Evolutionary conservation across 2,888 invertebrate genomes (phyloP).

Genomic region (Caenorhabditis japonica): DNA sequence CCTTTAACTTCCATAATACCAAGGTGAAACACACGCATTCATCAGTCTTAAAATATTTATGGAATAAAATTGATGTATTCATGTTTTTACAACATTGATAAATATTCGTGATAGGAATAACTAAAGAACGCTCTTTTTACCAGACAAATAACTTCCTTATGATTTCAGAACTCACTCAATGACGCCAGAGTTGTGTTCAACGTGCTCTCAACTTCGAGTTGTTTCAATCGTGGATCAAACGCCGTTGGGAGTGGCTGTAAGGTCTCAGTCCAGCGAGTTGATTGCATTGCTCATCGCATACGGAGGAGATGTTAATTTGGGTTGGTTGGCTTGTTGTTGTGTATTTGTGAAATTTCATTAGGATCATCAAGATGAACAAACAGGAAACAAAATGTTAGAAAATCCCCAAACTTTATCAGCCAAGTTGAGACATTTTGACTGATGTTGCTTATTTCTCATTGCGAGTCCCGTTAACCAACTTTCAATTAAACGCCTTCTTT

Average conservation of each 20-base stretch:
- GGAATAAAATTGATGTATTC: too few relatives aligned
- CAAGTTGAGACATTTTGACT: constrained; percentile 14
- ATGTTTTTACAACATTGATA: constrained; percentile 8
- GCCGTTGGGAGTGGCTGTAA: constrained; percentile 81
- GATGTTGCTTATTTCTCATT: constrained; percentile 9
- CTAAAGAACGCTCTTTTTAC: neutral
- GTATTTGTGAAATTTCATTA: too few relatives aligned
- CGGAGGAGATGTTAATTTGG: constrained; percentile 80
- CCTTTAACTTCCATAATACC: constrained; percentile 74
- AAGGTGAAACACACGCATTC: constrained; percentile 48
- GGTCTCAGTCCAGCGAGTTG: constrained; percentile 80
- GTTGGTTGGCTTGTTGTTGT: constrained; percentile 60
- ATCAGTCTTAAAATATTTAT: too few relatives aligned
- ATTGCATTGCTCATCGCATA: constrained; percentile 81
- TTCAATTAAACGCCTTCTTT: constrained; percentile 1
- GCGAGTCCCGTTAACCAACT: neutral
- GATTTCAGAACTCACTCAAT: constrained; percentile 71
- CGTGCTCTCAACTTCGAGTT: constrained; percentile 80
- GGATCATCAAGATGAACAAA: too few relatives aligned
- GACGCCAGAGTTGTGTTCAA: constrained; percentile 78
- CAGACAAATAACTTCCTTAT: neutral
- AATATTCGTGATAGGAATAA: constrained; percentile 24
- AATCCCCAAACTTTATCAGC: too few relatives aligned
- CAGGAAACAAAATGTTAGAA: too few relatives aligned
- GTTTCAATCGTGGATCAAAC: constrained; percentile 78